These are phyloP conservation scores for Drosophila kambysellisi DNA, from an alignment of 2,888 invertebrate species.

Conservation along the genomic window DNA sequence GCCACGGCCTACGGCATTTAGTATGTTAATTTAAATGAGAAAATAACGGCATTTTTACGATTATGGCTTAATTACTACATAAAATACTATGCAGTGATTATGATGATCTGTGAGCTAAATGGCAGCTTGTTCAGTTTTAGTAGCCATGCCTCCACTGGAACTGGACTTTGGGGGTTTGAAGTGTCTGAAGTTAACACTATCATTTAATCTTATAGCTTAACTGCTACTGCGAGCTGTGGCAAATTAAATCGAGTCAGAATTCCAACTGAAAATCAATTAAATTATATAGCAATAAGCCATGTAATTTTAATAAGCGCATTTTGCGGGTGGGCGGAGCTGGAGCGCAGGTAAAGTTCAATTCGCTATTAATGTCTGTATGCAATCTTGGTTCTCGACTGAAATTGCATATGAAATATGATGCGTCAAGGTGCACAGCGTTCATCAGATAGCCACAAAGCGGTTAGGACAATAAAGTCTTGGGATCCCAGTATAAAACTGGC, in stretches of 20 bases:
- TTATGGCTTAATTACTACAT: constrained; percentile 80
- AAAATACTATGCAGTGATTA: constrained; percentile 50
- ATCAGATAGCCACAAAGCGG: constrained; percentile 63
- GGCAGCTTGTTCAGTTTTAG: constrained; percentile 43
- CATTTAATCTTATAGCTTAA: constrained; percentile 71
- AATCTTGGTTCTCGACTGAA: constrained; percentile 23
- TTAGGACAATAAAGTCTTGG: constrained; percentile 45
- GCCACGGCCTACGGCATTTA: constrained; percentile 41
- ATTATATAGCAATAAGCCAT: constrained; percentile 51
- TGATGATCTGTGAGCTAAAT: constrained; percentile 38
- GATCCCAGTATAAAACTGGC: constrained; percentile 8
- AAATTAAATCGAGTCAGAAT: constrained; percentile 4
- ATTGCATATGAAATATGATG: constrained; percentile 67
- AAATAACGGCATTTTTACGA: constrained; percentile 77
- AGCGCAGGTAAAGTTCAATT: constrained; percentile 6
- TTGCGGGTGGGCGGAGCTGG: constrained; percentile 6
- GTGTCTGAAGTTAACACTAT: constrained; percentile 65
- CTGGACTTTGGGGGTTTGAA: neutral
- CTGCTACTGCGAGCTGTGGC: constrained; percentile 26
- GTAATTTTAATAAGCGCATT: constrained; percentile 49
- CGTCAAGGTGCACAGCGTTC: constrained; percentile 48
- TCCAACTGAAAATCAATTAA: constrained; percentile 67
- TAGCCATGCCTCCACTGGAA: constrained; percentile 16
- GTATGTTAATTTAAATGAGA: constrained; percentile 78
- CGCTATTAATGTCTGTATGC: constrained; percentile 51